Evolutionary conservation across 2,888 invertebrate genomes (phyloP).

Genomic region (Epistrophe grossulariae): DNA sequence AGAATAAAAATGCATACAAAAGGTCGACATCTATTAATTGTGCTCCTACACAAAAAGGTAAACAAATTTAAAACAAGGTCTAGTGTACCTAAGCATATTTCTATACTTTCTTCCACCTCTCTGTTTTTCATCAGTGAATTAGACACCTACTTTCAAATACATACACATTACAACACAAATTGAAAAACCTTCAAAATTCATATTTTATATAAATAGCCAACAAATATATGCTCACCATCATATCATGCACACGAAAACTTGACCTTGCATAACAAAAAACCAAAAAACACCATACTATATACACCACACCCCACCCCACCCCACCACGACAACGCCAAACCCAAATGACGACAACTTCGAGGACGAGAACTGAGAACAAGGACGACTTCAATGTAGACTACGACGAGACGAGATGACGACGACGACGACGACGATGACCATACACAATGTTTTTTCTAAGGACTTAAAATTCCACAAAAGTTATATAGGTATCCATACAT

Average conservation of each 20-base stretch:
- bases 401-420: conserved; percentile 15
- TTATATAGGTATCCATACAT: background rate
- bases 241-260: conserved; percentile 38
- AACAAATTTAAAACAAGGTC: too few relatives aligned
- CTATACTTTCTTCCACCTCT: too few relatives aligned
- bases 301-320: background rate
- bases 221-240: conserved; percentile 14
- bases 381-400: conserved; percentile 5
- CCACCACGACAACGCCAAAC: conserved; percentile 5
- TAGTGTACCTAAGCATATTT: background rate
- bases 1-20: too few relatives aligned
- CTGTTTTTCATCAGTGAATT: background rate
- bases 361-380: conserved; percentile 6
- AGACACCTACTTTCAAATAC: background rate
- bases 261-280: conserved; percentile 37
- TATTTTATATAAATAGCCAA: conserved; percentile 1
- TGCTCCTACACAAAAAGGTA: too few relatives aligned
- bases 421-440: conserved; percentile 31
- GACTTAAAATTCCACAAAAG: conserved; percentile 28
- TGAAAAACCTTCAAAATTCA: conserved; percentile 2
- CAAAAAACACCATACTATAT: conserved; percentile 14
- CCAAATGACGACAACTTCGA: conserved; percentile 8
- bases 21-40: too few relatives aligned
- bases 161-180: conserved; percentile 3
- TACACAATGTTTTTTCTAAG: conserved; percentile 43